A percentile compares a stretch with the other conserved stretches of the same genome.
Conservation (phyloP, 1,140 invertebrate species). For the Branchinecta lindahli region DNA sequence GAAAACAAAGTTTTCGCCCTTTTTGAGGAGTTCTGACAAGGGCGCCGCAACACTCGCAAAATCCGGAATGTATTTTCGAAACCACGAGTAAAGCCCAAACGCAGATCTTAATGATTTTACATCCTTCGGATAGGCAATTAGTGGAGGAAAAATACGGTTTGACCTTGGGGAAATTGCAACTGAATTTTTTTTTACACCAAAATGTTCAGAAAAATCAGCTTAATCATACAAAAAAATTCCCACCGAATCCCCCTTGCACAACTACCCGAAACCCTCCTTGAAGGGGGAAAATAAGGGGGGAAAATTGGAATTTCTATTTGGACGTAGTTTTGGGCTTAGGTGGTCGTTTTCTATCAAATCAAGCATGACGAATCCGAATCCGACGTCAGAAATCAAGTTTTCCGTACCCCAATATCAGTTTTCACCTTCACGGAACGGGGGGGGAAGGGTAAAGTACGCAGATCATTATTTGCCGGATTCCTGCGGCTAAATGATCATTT, state of each 20-base stretch:
- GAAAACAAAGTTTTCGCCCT: too few species aligned
- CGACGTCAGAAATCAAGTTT: not conserved
- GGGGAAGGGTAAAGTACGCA: not conserved
- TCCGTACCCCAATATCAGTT: not conserved
- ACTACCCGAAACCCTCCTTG: not conserved
- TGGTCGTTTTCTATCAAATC: not conserved
- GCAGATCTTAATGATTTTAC: too few species aligned
- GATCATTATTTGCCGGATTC: not conserved
- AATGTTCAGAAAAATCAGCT: not conserved
- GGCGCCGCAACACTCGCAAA: too few species aligned
- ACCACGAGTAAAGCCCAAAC: too few species aligned
- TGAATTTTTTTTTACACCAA: not conserved
- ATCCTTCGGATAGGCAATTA: too few species aligned
- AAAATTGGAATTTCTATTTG: not conserved
- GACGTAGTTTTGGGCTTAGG: not conserved
- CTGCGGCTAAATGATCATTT: too few species aligned
- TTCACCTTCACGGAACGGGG: not conserved
- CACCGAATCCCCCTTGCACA: not conserved
- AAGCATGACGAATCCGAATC: not conserved
- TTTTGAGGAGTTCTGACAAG: too few species aligned
- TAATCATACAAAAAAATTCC: not conserved
- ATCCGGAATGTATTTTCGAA: too few species aligned
- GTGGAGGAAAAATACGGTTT: not conserved
- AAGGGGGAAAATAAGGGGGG: not conserved
- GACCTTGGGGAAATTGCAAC: not conserved